Evolutionary conservation across 2,113 vertebrate species (phyloP).

Genomic region (Crotalus helleri): DNA sequence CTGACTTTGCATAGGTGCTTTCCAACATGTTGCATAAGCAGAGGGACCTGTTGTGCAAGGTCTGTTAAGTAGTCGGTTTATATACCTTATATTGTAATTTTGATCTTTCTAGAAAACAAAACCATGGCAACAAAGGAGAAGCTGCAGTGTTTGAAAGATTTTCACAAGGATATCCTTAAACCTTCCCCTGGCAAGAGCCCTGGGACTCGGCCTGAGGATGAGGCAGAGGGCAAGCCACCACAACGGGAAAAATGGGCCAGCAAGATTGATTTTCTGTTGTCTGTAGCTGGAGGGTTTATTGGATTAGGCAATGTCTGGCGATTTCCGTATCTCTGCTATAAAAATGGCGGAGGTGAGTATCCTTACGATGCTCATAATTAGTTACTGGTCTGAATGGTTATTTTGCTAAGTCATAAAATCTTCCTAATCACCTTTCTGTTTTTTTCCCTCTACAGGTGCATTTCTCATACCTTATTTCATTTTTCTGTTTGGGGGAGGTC

Average conservation of each 20-base stretch:
- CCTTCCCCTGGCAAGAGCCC: constrained; percentile 97
- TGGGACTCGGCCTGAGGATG: constrained; percentile 90
- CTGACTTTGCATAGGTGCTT: background rate
- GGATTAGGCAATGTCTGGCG: constrained; percentile 98
- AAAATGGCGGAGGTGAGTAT: constrained; percentile 93
- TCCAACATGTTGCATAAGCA: background rate
- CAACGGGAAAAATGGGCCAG: constrained; percentile 98
- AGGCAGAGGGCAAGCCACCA: constrained; percentile 89
- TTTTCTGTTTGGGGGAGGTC: constrained; percentile 96
- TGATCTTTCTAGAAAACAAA: constrained; percentile 43
- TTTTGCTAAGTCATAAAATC: background rate
- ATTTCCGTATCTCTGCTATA: constrained; percentile 99
- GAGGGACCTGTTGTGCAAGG: background rate
- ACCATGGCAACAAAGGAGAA: constrained; percentile 97
- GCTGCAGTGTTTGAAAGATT: constrained; percentile 95
- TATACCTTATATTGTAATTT: constrained; percentile 12
- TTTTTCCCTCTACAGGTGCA: constrained; percentile 79
- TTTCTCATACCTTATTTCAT: constrained; percentile 99
- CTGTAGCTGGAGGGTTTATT: constrained; percentile 94
- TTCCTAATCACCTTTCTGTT: background rate
- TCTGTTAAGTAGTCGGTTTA: background rate
- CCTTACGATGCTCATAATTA: background rate
- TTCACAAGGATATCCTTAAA: constrained; percentile 97
- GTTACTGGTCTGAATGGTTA: background rate
- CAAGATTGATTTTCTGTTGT: constrained; percentile 97